Base-by-base conservation (phyloP, 2,888 invertebrate genomes). In the Apotomis capreana region DNA sequence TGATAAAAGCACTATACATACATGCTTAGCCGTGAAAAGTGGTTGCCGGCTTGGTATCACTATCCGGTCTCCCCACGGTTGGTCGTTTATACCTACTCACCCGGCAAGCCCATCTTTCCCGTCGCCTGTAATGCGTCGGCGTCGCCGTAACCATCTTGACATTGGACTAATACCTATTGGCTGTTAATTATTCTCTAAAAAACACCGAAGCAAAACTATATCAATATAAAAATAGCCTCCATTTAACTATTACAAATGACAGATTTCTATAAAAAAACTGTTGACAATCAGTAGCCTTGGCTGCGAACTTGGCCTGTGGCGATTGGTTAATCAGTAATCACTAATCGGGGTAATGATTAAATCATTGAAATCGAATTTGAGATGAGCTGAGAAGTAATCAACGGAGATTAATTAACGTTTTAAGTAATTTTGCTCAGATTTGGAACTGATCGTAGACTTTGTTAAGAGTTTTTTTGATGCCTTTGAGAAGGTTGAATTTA, bases 241-340 rank as follows among this genome's bases (percentile, higher is more conserved):
- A 68, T 49, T 40, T 12, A 52, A 54, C 61, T 65, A 55, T 65
- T 59, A 51, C 54, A 54, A 55, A 64, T 69, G 44, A 60, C 54
- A 51, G 69, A 40, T 69, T 69, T 68, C 12, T 68, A 9, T 68
- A 74, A 76, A 74, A 73, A 69, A 70, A 78, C 78, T 84, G 86
- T 84, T 78, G 79, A 86, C 83, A 88, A 88, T 87, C 65, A 44
- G 63, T 76, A 84, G 79, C 89, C 89, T 90, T 86, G 83, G 69
- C 74, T 76, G 74, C 81, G 84, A 84, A 87, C 88, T 90, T 89
- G 90, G 86, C 89, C 88, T 86, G 80, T 84, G 85, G 85, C 6
- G 74, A 77, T 80, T 81, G 81, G 79, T 78, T 74, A 73, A 73
- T 72, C 75, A 73, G 61, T 62, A 69, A 69, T 72, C 75, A 73